These are phyloP conservation scores for Choreutis nemorana DNA, from an alignment of 2,888 invertebrate species.

Conservation along the genomic window DNA sequence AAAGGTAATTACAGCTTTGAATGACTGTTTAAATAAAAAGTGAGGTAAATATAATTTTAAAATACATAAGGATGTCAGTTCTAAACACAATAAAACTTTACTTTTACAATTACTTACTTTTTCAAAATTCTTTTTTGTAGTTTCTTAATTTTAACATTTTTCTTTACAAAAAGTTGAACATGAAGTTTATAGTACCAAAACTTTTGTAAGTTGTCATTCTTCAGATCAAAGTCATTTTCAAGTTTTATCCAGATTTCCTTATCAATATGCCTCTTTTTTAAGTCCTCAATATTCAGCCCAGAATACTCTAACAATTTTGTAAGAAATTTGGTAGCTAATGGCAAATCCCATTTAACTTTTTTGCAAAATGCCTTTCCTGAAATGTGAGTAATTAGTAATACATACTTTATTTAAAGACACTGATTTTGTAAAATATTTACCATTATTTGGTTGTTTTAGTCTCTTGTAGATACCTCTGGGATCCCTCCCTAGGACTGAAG, in stretches of 20 bases:
- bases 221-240: conserved; percentile 27
- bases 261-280: conserved; percentile 32
- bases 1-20: too few species aligned
- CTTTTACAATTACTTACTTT: conserved; percentile 26
- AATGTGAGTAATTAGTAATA: conserved; percentile 12
- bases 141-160: conserved; percentile 27
- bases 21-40: too few species aligned
- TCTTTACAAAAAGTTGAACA: conserved; percentile 37
- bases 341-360: conserved; percentile 30
- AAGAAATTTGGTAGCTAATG: conserved; percentile 30
- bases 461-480: conserved; percentile 34
- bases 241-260: conserved; percentile 33
- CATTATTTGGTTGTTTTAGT: conserved; percentile 18
- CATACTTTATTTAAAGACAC: conserved; percentile 2
- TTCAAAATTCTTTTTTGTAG: conserved; percentile 27
- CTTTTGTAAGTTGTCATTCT: conserved; percentile 23
- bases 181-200: conserved; percentile 40
- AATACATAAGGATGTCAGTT: too few species aligned
- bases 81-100: too few species aligned
- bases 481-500: conserved; percentile 31
- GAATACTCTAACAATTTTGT: conserved; percentile 28
- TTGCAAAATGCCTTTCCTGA: conserved; percentile 26
- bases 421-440: conserved; percentile 13
- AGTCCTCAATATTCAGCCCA: conserved; percentile 23
- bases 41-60: neutral